Percentiles rank a stretch among this genome's conserved stretches.
phyloP scores from a whole-genome alignment of 2,113 vertebrate genomes.

The Galeopterus variegatus region DNA sequence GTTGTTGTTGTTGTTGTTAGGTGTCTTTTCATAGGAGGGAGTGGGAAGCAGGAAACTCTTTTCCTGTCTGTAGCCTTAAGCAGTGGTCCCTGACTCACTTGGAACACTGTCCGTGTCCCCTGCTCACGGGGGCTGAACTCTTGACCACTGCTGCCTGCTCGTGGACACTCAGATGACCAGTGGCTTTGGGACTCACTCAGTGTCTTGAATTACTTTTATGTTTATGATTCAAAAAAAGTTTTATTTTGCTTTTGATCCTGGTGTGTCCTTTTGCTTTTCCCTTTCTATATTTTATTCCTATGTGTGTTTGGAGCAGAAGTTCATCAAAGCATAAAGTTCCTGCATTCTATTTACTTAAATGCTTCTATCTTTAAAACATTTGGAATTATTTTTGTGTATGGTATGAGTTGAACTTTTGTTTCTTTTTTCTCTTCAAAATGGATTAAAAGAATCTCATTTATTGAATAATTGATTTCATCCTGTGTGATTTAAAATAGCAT shows the following conservation, averaged over 20 bases:
- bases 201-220: not conserved
- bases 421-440: not conserved
- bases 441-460: not conserved
- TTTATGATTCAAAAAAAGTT: not conserved
- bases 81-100: conserved; percentile 15
- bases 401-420: not conserved
- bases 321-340: not conserved
- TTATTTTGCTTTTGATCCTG: conserved; percentile 16
- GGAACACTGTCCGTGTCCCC: not conserved
- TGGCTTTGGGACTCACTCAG: not conserved
- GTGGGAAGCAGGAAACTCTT: not conserved
- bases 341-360: not conserved
- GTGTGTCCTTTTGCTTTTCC: not conserved
- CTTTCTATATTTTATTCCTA: not conserved
- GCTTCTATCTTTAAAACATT: conserved; percentile 36
- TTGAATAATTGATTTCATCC: not conserved
- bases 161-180: not conserved
- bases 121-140: not conserved
- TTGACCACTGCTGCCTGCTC: not conserved
- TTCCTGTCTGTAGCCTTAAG: not conserved
- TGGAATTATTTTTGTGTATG: conserved; percentile 9
- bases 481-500: not conserved
- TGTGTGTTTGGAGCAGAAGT: not conserved
- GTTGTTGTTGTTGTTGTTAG: not conserved
- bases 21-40: not conserved